Evolutionary conservation across 2,113 vertebrate species (phyloP).

Genomic region (Bambusicola thoracicus): DNA sequence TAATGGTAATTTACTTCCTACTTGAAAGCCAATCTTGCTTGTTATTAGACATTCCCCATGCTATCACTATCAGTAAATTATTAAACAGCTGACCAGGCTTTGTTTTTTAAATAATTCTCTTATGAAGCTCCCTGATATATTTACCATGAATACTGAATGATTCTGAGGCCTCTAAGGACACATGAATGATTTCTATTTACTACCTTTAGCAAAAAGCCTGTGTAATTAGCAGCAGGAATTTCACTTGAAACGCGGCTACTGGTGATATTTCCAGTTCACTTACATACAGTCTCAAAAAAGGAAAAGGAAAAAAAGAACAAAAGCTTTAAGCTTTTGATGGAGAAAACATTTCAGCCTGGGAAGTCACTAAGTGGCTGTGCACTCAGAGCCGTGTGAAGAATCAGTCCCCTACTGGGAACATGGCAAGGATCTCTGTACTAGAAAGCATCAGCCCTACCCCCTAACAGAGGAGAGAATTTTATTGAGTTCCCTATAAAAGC

Average conservation of each 20-base stretch:
- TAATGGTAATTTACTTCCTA: constrained; percentile 75
- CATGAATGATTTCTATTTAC: constrained; percentile 75
- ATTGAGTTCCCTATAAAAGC: background rate
- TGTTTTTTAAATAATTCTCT: constrained; percentile 80
- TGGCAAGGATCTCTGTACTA: background rate
- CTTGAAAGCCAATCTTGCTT: constrained; percentile 76
- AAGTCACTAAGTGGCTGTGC: constrained; percentile 6
- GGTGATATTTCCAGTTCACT: constrained; percentile 46
- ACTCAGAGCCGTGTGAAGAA: background rate
- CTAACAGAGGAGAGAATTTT: background rate
- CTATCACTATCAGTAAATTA: constrained; percentile 80
- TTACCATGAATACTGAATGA: constrained; percentile 77
- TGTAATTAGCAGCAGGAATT: constrained; percentile 75
- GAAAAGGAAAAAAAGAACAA: background rate
- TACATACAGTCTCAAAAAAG: background rate
- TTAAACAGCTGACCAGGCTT: constrained; percentile 82
- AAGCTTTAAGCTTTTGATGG: background rate
- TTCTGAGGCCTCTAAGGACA: constrained; percentile 63
- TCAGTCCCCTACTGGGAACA: background rate
- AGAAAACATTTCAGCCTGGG: background rate
- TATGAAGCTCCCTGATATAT: constrained; percentile 74
- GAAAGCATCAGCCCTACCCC: constrained; percentile 12
- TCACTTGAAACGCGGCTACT: constrained; percentile 35
- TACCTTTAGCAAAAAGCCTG: constrained; percentile 75
- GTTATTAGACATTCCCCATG: constrained; percentile 81